Conservation (phyloP, 2,113 vertebrate genomes). For the Lamprologus tigripictilis region DNA sequence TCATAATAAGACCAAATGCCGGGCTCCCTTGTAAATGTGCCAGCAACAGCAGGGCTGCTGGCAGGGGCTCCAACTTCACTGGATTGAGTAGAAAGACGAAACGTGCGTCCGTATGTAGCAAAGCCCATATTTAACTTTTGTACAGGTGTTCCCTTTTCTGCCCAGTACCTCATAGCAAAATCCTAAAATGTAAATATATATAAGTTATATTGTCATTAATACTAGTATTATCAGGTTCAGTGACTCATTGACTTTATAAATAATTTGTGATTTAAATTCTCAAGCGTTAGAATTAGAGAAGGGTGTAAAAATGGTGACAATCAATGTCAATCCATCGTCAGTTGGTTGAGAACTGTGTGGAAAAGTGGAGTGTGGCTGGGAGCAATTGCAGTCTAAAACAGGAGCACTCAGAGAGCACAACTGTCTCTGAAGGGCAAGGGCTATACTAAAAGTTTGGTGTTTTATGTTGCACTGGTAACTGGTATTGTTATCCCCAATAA, state of each 20-base stretch:
- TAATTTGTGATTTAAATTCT: neutral
- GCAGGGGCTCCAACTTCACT: conserved; percentile 45
- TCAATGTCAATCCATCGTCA: neutral
- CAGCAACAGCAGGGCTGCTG: conserved; percentile 61
- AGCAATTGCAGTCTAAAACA: neutral
- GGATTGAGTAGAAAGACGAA: conserved; percentile 50
- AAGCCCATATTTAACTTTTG: conserved; percentile 79
- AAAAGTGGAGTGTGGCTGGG: neutral
- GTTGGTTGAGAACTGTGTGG: neutral
- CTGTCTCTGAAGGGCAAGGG: neutral
- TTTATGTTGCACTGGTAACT: neutral
- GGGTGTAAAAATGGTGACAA: neutral
- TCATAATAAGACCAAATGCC: conserved; percentile 79
- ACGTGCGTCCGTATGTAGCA: conserved; percentile 72
- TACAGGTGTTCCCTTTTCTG: conserved; percentile 60
- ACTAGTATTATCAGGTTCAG: neutral
- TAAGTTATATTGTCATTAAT: neutral
- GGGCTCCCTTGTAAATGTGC: conserved; percentile 65
- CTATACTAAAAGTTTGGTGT: neutral
- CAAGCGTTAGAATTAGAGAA: neutral
- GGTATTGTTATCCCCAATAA: neutral
- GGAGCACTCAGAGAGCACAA: neutral
- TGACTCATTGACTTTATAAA: neutral
- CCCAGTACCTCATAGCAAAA: conserved; percentile 72
- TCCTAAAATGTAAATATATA: conserved; percentile 47